Evolutionary conservation across 1,140 invertebrate species (phyloP), one percentile per base, ranked within the genome.

Genomic region (Bombus difficillimus): DNA sequence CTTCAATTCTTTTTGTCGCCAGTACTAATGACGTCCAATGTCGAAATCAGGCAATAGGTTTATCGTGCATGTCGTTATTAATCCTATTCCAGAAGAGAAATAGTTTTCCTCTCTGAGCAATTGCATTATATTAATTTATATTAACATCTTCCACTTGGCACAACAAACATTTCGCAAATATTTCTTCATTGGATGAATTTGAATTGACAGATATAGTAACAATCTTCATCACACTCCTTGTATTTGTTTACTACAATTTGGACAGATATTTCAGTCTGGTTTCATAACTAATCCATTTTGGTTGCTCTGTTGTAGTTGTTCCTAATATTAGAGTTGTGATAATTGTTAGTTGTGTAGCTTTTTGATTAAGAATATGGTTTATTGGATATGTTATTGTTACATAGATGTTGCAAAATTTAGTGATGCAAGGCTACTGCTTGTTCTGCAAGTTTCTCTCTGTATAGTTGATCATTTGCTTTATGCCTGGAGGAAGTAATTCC

Each of bases 1-100:
- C 81, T 25, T 25, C 59, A 34, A 77, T 18, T n/a, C 47, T 71
- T 78, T 84, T 84, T 78, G 64, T 66, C 15, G 32, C 18, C 12
- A 2, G 2, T 64, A 18, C n/a, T 84, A 78, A 84, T 69, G 74
- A 79, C 47, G 13, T n/a, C 8, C 43, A 34, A 8, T 84, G 74
- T 34, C 5, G 82, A 78, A 84, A 84, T 28, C 79, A 37, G 4
- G 47, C 37, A 73, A 41, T 69, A 34, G 47, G 47, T 72, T 32
- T 73, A 57, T 68, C 79, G 1, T 53, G 32, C 25, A 25, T 43
- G 71, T 32, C 41, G 8, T 76, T 57, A 32, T 34, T 76, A 76
- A 76, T 39, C 13, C 34, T 25, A 18, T 78, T 78, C 39, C 25
- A 32, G 10, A 39, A 12, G 9, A 75, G 22, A 78, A 43, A 43